Base-by-base conservation (phyloP, 2,797 vertebrate species). In the Rallus crepitans region DNA sequence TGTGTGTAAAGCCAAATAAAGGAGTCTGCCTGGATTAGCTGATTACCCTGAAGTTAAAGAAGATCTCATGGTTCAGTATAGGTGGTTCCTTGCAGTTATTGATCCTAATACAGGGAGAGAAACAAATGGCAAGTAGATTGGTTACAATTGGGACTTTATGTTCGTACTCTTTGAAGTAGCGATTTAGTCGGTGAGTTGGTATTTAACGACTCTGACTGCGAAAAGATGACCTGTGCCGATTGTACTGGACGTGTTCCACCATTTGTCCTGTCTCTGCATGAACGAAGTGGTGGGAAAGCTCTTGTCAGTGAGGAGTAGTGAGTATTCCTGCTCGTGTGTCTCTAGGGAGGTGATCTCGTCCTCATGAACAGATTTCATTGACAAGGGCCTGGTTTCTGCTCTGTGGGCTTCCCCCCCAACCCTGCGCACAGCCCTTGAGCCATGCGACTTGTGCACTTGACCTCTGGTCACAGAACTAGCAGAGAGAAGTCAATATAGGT, bases 321-420 rank as follows among this genome's bases (percentile, higher is more conserved):
- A 47, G 30, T 59, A 11, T 59, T 89, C 15, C 63, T 77, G 42
- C 39, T 77, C 0, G 1, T 81, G 35, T 6, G 0, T 57, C 70
- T 61, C 42, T n/a, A 37, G 40, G 40, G 40, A 8, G 5, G 8
- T 87, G 45, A 24, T 10, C 33, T 84, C 10, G 4, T 40, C 37
- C 68, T 90, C 0, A 1, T 21, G 13, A 86, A 5, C 20, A 24
- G 3, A 63, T 59, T 63, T 92, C 24, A 60, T 59, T 31, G 47
- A 9, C 23, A 13, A 53, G 33, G 27, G 82, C 23, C 45, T 25
- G 7, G 9, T 48, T 69, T 66, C 28, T 81, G 53, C 2, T 73
- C 31, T 64, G 17, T n/a, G 33, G 0, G 0, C 61, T 37, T 9
- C 3, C 7, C 5, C 55, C 1, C 3, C 3, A 52, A 1, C 4